Evolutionary conservation across 2,113 vertebrate genomes (phyloP).

Genomic region (Saguinus imperator): DNA sequence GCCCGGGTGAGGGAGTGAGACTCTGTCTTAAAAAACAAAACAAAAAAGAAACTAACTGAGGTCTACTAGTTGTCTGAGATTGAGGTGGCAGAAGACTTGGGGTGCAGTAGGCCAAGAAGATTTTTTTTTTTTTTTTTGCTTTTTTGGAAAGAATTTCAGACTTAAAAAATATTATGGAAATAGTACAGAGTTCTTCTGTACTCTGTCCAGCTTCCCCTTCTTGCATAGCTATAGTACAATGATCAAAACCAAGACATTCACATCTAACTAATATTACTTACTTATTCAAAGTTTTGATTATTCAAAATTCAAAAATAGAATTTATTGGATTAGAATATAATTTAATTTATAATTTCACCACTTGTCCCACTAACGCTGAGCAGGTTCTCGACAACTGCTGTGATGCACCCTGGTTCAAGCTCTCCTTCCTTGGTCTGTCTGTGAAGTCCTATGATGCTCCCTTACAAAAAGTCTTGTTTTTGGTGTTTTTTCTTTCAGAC

Average conservation of each 20-base stretch:
- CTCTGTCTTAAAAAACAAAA: no score
- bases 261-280: not conserved
- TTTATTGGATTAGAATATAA: not conserved
- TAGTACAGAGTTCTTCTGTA: not conserved
- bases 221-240: not conserved
- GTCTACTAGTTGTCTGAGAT: not conserved
- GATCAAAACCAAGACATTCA: not conserved
- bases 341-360: not conserved
- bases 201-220: not conserved
- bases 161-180: constrained; percentile 31
- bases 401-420: not conserved
- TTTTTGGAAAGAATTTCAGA: constrained; percentile 10
- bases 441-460: not conserved
- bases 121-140: not conserved
- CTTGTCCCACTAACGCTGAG: not conserved
- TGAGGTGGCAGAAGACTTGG: not conserved
- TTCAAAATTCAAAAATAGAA: not conserved
- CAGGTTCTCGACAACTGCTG: not conserved
- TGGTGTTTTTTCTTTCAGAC: no score
- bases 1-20: no score
- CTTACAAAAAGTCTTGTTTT: no score
- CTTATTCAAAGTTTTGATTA: not conserved
- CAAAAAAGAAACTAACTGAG: not conserved
- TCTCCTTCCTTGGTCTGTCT: not conserved
- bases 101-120: not conserved